Percentiles rank a stretch among this genome's conserved stretches.
Evolutionary conservation across 2,113 vertebrate species (phyloP).

Genomic region (Typhlomys cinereus): DNA sequence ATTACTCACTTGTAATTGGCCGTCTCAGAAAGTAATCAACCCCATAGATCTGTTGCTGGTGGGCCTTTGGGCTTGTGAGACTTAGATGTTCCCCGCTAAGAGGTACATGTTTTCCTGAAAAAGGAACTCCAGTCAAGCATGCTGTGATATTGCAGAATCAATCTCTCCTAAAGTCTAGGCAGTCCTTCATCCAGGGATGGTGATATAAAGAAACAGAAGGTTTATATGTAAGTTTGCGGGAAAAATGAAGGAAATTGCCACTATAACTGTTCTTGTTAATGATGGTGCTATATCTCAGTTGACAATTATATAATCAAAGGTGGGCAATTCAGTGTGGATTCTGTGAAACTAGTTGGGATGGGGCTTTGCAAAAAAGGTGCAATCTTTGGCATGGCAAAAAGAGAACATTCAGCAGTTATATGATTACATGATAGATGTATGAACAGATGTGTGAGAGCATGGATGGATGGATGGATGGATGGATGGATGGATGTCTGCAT

Average conservation of each 20-base stretch:
- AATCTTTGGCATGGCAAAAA: background rate
- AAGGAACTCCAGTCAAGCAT: background rate
- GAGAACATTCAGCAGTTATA: background rate
- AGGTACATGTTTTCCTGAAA: slow-evolving; percentile 26
- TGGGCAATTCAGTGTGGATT: background rate
- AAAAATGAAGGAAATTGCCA: background rate
- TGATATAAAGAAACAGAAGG: background rate
- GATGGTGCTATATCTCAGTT: background rate
- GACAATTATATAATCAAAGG: background rate
- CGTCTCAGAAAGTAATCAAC: slow-evolving; percentile 42
- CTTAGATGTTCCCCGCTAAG: slow-evolving; percentile 3
- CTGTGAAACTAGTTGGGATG: background rate
- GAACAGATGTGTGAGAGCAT: too few species aligned
- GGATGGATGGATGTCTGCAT: background rate
- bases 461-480: background rate
- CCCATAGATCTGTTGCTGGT: slow-evolving; percentile 33
- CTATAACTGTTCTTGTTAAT: background rate
- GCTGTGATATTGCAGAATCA: background rate
- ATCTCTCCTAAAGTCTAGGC: background rate
- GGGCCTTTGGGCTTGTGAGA: background rate
- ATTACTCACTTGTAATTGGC: slow-evolving; percentile 64
- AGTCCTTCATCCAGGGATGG: too few species aligned
- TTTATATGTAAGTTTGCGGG: background rate
- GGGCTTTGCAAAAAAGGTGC: background rate
- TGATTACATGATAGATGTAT: too few species aligned